Conservation (phyloP, 1,140 invertebrate species). For the Euura lappo region DNA sequence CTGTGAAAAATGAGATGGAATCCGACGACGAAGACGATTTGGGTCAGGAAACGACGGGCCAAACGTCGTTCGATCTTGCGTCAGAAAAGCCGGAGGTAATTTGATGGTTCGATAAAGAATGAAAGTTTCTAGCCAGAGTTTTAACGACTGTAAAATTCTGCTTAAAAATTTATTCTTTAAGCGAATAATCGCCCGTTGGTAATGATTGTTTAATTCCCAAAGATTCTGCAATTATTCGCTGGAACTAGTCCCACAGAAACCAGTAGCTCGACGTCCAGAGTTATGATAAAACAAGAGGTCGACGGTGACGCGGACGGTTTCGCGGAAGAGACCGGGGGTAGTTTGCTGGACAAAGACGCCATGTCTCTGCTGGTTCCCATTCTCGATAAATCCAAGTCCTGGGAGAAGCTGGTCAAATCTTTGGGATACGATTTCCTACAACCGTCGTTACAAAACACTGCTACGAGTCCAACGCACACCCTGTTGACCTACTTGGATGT, state of each 20-base stretch:
- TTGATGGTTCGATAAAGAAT: not conserved
- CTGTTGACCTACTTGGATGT: conserved; percentile 22
- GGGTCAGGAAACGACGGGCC: conserved; percentile 24
- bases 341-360: conserved; percentile 26
- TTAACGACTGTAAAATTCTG: too few relatives aligned
- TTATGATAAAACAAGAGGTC: conserved; percentile 30
- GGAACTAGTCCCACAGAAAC: conserved; percentile 1
- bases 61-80: conserved; percentile 50
- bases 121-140: not conserved
- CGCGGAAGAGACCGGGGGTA: conserved; percentile 6
- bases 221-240: conserved; percentile 38
- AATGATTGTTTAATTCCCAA: too few relatives aligned
- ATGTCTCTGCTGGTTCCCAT: conserved; percentile 39
- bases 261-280: not conserved
- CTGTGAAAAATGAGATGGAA: conserved; percentile 19
- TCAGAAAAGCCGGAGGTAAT: conserved; percentile 48
- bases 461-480: conserved; percentile 11
- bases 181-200: too few relatives aligned
- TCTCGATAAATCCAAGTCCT: conserved; percentile 47
- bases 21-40: conserved; percentile 9
- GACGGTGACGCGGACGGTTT: conserved; percentile 13
- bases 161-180: too few relatives aligned
- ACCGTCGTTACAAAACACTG: conserved; percentile 17
- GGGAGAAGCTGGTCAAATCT: conserved; percentile 48
- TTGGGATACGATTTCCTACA: conserved; percentile 46